Conservation (phyloP, 2,888 invertebrate species). For the Caenorhabditis sp. region DNA sequence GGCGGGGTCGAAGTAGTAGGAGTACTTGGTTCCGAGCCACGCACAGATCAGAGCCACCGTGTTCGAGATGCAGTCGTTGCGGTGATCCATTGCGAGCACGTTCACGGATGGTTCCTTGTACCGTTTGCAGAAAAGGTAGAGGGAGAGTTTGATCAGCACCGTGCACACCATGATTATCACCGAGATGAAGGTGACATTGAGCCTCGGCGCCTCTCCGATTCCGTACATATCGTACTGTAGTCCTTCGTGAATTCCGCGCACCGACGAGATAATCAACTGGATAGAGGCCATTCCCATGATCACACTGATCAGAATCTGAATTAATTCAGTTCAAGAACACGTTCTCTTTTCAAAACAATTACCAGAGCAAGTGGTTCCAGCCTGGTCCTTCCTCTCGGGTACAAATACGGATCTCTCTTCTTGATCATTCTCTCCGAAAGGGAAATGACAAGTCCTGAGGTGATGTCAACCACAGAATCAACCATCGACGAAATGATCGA, state of each 20-base stretch:
- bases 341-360: too few species aligned
- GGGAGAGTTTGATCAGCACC: conserved; percentile 69
- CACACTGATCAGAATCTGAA: conserved; percentile 79
- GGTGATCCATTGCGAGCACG: conserved; percentile 81
- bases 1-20: conserved; percentile 80
- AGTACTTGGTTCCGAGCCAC: conserved; percentile 65
- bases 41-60: conserved; percentile 80
- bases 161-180: conserved; percentile 76
- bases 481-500: conserved; percentile 81
- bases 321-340: too few species aligned
- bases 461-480: conserved; percentile 81
- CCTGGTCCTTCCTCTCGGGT: conserved; percentile 81
- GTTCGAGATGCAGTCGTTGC: conserved; percentile 81
- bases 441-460: conserved; percentile 80
- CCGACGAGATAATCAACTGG: conserved; percentile 79
- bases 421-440: conserved; percentile 79
- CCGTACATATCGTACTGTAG: conserved; percentile 45
- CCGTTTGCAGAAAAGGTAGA: conserved; percentile 71
- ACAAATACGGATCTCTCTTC: conserved; percentile 80
- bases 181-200: conserved; percentile 72
- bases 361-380: conserved; percentile 81
- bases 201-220: conserved; percentile 49
- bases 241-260: conserved; percentile 57
- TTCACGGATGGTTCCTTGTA: conserved; percentile 76
- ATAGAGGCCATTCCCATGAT: conserved; percentile 81